phyloP scores from a whole-genome alignment of 2,888 invertebrate genomes.

The Noctua janthina region DNA sequence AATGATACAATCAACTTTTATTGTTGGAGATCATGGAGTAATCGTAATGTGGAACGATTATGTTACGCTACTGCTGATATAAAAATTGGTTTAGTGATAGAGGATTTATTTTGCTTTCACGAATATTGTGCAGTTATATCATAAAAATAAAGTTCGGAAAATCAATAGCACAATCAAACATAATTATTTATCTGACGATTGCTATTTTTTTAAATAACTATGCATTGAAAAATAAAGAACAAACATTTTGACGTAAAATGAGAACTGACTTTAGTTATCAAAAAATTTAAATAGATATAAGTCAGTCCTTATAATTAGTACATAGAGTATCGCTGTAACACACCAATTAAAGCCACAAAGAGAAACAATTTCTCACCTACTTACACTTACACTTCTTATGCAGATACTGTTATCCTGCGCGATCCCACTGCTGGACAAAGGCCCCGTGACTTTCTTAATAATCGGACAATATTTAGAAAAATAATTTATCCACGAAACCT shows the following conservation, averaged over 20 bases:
- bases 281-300: background rate
- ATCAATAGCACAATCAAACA: background rate
- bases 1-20: slow-evolving; percentile 73
- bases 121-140: background rate
- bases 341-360: background rate
- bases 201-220: background rate
- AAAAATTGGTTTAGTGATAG: slow-evolving; percentile 8
- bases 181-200: background rate
- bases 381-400: background rate
- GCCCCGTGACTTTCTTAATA: background rate
- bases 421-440: background rate
- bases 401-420: background rate
- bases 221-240: background rate
- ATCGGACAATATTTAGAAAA: background rate
- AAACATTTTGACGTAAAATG: background rate
- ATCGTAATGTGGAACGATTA: slow-evolving; percentile 56
- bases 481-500: background rate
- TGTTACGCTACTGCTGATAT: slow-evolving; percentile 34
- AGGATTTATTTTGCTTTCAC: background rate
- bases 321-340: background rate
- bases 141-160: background rate
- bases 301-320: background rate
- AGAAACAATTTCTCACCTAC: background rate
- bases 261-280: too few relatives aligned
- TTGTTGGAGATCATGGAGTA: slow-evolving; percentile 58